Percentiles rank a stretch among this genome's conserved stretches.
These are phyloP conservation scores for Tipula vernalis DNA, from an alignment of 2,888 invertebrate genomes.

Conservation along the genomic window DNA sequence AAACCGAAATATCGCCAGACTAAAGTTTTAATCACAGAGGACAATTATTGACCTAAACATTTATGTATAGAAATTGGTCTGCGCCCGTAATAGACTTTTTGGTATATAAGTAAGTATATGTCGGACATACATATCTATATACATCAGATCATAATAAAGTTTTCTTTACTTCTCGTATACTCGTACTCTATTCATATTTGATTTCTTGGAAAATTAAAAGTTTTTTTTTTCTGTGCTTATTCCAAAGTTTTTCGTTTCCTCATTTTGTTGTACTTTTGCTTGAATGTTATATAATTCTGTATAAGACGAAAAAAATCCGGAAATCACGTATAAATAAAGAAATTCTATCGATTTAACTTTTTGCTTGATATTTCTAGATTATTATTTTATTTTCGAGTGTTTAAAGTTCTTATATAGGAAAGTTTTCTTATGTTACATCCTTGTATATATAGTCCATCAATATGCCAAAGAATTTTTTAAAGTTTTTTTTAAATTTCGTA, in stretches of 20 bases:
- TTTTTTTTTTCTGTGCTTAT: neutral
- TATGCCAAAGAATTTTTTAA: neutral
- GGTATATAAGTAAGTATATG: neutral
- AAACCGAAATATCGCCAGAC: neutral
- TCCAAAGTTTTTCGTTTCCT: neutral
- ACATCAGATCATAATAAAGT: neutral
- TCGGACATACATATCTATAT: neutral
- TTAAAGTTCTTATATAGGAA: neutral
- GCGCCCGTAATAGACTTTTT: neutral
- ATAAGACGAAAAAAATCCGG: neutral
- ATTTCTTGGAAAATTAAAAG: constrained; percentile 1
- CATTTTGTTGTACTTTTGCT: neutral
- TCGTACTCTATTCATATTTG: neutral
- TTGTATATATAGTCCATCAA: neutral
- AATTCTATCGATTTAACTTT: neutral
- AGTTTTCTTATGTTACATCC: neutral
- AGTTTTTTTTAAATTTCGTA: neutral
- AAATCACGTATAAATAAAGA: neutral
- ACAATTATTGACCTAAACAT: neutral
- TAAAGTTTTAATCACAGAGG: neutral
- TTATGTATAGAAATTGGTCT: neutral
- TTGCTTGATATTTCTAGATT: neutral
- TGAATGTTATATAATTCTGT: neutral
- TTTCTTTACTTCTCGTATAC: neutral
- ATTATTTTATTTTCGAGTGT: neutral